Conservation (phyloP, 2,888 invertebrate species). For the Synergus laeviventris region DNA sequence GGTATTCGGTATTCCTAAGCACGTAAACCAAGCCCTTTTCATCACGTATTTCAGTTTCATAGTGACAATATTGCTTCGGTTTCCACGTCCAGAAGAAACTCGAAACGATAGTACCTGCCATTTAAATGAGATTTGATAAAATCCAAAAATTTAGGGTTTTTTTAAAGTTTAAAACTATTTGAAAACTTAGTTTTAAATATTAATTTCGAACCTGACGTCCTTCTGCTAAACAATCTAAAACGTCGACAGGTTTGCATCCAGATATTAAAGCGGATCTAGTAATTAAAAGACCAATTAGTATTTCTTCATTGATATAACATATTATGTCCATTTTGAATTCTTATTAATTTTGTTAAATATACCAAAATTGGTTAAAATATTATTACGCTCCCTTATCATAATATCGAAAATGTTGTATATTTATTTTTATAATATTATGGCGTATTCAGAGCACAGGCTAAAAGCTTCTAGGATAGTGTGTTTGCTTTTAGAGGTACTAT, state of each 20-base stretch:
- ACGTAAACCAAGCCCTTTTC: slow-evolving; percentile 72
- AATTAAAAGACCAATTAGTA: slow-evolving; percentile 22
- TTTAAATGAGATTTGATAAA: neutral
- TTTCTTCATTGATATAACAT: neutral
- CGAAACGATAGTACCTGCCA: slow-evolving; percentile 58
- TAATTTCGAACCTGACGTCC: slow-evolving; percentile 61
- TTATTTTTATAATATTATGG: neutral
- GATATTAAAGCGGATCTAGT: slow-evolving; percentile 68
- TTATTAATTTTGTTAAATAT: too few species aligned
- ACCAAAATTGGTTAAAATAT: too few species aligned
- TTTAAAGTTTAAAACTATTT: too few species aligned
- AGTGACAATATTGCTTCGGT: slow-evolving; percentile 56
- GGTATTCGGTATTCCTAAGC: slow-evolving; percentile 61
- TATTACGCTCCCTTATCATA: neutral
- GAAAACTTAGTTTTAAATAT: neutral
- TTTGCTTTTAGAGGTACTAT: too few species aligned
- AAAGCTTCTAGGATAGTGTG: neutral
- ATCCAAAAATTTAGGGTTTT: neutral
- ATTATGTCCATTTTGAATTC: neutral
- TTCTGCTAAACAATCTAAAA: slow-evolving; percentile 70
- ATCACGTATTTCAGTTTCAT: slow-evolving; percentile 71
- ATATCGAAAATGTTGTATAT: neutral
- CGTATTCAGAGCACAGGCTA: neutral
- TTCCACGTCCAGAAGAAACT: slow-evolving; percentile 56
- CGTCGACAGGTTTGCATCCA: slow-evolving; percentile 71